Percentiles rank a stretch among this genome's conserved stretches.
phyloP scores from a whole-genome alignment of 2,113 vertebrate species.

The Megaleporinus macrocephalus region DNA sequence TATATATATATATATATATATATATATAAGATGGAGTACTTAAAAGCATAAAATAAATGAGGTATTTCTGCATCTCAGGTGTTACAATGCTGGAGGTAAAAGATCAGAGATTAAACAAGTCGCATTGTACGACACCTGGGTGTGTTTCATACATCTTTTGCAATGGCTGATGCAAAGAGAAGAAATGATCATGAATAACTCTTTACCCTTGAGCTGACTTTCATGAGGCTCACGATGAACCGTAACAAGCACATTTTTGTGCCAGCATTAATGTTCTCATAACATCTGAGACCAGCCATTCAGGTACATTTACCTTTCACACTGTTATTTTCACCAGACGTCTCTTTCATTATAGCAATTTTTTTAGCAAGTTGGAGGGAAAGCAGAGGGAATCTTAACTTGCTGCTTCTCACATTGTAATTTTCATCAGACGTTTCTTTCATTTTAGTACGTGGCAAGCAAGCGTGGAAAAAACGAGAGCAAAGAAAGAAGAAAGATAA shows the following conservation, averaged over 20 bases:
- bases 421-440: neutral
- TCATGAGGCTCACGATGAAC: slow-evolving; percentile 28
- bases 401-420: neutral
- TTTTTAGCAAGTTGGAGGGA: neutral
- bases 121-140: slow-evolving; percentile 21
- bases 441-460: neutral
- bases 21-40: neutral
- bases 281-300: slow-evolving; percentile 18
- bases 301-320: slow-evolving; percentile 32
- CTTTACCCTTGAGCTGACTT: slow-evolving; percentile 53
- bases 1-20: too few species aligned
- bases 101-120: slow-evolving; percentile 40
- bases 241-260: slow-evolving; percentile 32
- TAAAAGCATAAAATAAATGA: neutral
- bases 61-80: slow-evolving; percentile 16
- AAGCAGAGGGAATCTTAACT: neutral
- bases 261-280: slow-evolving; percentile 4
- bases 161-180: slow-evolving; percentile 55
- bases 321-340: slow-evolving; percentile 15
- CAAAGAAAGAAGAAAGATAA: too few species aligned
- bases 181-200: slow-evolving; percentile 43
- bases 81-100: slow-evolving; percentile 26
- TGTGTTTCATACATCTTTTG: slow-evolving; percentile 33
- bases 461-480: too few species aligned
- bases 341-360: neutral